A percentile compares a stretch with the other conserved stretches of the same genome.
Conservation (phyloP, 2,888 invertebrate genomes). For the Ceramica pisi region DNA sequence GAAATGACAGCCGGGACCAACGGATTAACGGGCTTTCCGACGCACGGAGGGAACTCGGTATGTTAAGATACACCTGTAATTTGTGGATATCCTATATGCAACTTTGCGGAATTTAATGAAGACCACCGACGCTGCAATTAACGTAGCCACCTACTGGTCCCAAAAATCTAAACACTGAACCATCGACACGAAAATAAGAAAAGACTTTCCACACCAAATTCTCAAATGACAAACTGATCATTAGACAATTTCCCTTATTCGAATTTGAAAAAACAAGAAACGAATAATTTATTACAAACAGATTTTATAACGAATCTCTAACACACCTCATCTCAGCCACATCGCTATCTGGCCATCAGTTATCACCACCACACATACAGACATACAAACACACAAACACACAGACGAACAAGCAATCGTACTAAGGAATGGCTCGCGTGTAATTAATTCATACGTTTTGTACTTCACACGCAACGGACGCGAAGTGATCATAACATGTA, state of each 20-base stretch:
- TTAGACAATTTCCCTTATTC: not conserved
- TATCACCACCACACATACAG: conserved; percentile 42
- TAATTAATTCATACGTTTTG: conserved; percentile 87
- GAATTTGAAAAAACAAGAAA: not conserved
- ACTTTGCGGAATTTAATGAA: too few relatives aligned
- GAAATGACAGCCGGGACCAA: too few relatives aligned
- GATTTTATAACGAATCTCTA: conserved; percentile 24
- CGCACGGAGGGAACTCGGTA: too few relatives aligned
- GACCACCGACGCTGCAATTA: too few relatives aligned
- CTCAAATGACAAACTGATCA: not conserved
- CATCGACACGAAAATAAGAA: too few relatives aligned
- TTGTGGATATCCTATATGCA: too few relatives aligned
- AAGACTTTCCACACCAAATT: not conserved
- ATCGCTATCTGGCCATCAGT: conserved; percentile 51
- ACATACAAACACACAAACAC: conserved; percentile 1
- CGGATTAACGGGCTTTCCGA: too few relatives aligned
- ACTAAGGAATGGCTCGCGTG: conserved; percentile 62
- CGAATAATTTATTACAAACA: conserved; percentile 1
- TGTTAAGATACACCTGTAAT: too few relatives aligned
- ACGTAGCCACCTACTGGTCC: too few relatives aligned
- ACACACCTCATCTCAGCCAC: conserved; percentile 26
- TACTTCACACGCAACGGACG: conserved; percentile 83
- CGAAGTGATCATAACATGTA: conserved; percentile 75
- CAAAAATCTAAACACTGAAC: too few relatives aligned
- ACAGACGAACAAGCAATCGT: conserved; percentile 55